A percentile compares a stretch with the other conserved stretches of the same genome.
These are phyloP conservation scores for Anneissia japonica DNA, from an alignment of 35 echinoderm and acorn worm genomes.

Conservation along the genomic window DNA sequence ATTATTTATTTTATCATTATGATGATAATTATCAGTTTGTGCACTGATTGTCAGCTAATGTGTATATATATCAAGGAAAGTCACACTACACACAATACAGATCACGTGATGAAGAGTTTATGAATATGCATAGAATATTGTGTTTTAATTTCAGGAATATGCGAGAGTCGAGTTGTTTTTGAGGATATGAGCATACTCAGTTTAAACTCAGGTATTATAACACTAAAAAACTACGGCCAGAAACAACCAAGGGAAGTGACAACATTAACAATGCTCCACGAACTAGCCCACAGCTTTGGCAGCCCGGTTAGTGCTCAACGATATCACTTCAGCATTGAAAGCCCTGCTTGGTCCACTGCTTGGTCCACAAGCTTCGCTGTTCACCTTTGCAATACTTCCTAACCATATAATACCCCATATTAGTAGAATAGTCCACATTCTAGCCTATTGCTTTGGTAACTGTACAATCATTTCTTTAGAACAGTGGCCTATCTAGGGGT, in stretches of 20 bases:
- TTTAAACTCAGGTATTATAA: constrained; percentile 38
- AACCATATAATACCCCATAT: background rate
- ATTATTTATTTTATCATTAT: no score
- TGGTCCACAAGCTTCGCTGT: background rate
- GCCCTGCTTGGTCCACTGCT: background rate
- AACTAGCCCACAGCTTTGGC: constrained; percentile 41
- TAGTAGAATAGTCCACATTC: background rate
- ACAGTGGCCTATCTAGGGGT: no score
- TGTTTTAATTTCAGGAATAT: constrained; percentile 32
- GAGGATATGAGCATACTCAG: background rate
- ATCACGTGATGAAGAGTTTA: no score
- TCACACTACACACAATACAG: no score
- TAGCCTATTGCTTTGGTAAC: no score
- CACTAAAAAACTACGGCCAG: constrained; percentile 14
- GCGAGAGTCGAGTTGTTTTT: constrained; percentile 10
- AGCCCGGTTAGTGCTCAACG: constrained; percentile 2
- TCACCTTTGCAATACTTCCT: background rate
- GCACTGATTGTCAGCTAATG: no score
- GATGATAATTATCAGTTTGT: no score
- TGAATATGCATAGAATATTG: no score
- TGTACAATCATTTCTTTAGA: no score
- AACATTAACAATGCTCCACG: constrained; percentile 26
- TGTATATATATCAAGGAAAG: no score
- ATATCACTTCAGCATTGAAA: background rate
- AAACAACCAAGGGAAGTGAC: constrained; percentile 22